phyloP scores from a whole-genome alignment of 2,113 vertebrate species.

The Pterocles orientalis region DNA sequence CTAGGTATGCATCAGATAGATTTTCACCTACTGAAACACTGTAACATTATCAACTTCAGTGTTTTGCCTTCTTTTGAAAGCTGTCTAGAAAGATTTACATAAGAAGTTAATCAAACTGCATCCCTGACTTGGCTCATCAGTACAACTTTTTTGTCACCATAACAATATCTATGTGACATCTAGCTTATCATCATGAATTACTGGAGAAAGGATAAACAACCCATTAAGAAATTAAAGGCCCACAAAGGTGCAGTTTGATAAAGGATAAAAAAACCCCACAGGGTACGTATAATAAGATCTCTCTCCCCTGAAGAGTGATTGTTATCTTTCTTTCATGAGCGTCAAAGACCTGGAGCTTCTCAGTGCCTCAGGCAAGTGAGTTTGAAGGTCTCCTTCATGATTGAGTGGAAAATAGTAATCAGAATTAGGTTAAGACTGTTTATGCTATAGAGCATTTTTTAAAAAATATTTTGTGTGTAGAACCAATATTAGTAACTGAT shows the following conservation, averaged over 20 bases:
- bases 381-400: conserved; percentile 76
- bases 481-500: conserved; percentile 39
- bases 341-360: conserved; percentile 70
- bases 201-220: conserved; percentile 60
- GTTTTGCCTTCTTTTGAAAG: conserved; percentile 3
- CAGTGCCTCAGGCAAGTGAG: conserved; percentile 77
- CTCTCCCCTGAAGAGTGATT: conserved; percentile 67
- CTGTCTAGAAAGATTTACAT: conserved; percentile 30
- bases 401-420: conserved; percentile 71
- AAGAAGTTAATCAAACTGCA: conserved; percentile 52
- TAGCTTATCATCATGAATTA: conserved; percentile 50
- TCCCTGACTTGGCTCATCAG: conserved; percentile 24
- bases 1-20: background rate
- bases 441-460: conserved; percentile 52
- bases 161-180: background rate
- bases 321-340: conserved; percentile 77
- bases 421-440: conserved; percentile 76
- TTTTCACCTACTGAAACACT: background rate
- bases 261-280: conserved; percentile 51
- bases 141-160: conserved; percentile 31
- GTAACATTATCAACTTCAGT: background rate
- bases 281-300: conserved; percentile 66
- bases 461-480: conserved; percentile 29
- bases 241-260: conserved; percentile 68
- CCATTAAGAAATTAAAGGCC: conserved; percentile 66